phyloP scores from a whole-genome alignment of 30 jellyfish, hydroid and myxozoan species.

The Aurelia sp. region DNA sequence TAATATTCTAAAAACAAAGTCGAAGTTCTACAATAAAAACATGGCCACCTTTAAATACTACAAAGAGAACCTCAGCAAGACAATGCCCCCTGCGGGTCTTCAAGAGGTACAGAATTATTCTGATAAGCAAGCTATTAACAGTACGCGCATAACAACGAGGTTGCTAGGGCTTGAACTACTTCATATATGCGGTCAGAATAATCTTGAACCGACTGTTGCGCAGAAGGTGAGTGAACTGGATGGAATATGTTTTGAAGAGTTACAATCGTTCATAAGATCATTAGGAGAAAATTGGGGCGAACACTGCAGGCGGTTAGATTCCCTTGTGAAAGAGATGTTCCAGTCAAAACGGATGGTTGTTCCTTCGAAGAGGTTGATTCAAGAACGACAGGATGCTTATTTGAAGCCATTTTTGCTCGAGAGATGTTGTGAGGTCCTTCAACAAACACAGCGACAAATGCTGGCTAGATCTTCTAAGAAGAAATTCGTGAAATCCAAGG shows the following conservation, averaged over 20 bases:
- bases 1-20: slow-evolving; percentile 33
- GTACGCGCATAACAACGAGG: slow-evolving; percentile 68
- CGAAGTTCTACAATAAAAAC: slow-evolving; percentile 47
- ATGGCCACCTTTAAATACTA: slow-evolving; percentile 62
- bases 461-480: slow-evolving; percentile 79
- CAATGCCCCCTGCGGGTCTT: slow-evolving; percentile 70
- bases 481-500: slow-evolving; percentile 71
- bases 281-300: slow-evolving; percentile 86
- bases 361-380: slow-evolving; percentile 20
- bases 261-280: slow-evolving; percentile 35
- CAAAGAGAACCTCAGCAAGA: slow-evolving; percentile 59
- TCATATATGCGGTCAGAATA: slow-evolving; percentile 28
- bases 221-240: slow-evolving; percentile 79
- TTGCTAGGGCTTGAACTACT: slow-evolving; percentile 89
- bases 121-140: slow-evolving; percentile 79
- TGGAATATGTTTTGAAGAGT: slow-evolving; percentile 66
- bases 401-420: slow-evolving; percentile 35
- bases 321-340: slow-evolving; percentile 62
- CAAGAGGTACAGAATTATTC: slow-evolving; percentile 66
- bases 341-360: slow-evolving; percentile 38
- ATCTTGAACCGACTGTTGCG: slow-evolving; percentile 62
- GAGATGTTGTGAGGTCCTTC: slow-evolving; percentile 52
- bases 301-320: slow-evolving; percentile 34
- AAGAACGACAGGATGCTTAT: slow-evolving; percentile 10
- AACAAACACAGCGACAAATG: slow-evolving; percentile 64